Percentiles rank a stretch among this genome's conserved stretches.
These are phyloP conservation scores for Agonum fuliginosum DNA, from an alignment of 2,888 invertebrate genomes.

Conservation along the genomic window DNA sequence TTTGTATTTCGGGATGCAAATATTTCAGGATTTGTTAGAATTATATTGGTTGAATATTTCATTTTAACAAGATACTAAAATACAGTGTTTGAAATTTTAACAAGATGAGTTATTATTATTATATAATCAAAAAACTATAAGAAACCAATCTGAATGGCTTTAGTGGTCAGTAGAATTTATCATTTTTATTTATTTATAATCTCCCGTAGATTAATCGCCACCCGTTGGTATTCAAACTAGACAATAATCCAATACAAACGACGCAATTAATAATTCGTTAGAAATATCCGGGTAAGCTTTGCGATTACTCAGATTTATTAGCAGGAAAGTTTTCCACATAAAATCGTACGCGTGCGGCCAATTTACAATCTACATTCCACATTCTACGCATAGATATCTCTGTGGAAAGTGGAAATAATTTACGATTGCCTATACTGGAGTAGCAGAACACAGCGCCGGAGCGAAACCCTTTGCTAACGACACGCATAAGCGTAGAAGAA, in stretches of 20 bases:
- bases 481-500: background rate
- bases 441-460: too few species aligned
- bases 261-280: slow-evolving; percentile 11
- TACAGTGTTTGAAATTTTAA: too few species aligned
- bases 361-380: slow-evolving; percentile 46
- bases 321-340: slow-evolving; percentile 36
- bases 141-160: too few species aligned
- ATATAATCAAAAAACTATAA: too few species aligned
- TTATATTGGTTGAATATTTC: too few species aligned
- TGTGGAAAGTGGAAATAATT: slow-evolving; percentile 40
- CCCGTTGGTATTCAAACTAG: background rate
- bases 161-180: too few species aligned
- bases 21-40: too few species aligned
- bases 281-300: background rate
- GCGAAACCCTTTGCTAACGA: background rate
- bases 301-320: slow-evolving; percentile 45
- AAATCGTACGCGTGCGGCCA: slow-evolving; percentile 33
- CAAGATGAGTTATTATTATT: too few species aligned
- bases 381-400: slow-evolving; percentile 45
- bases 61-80: too few species aligned
- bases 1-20: too few species aligned
- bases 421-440: background rate
- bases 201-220: too few species aligned
- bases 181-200: too few species aligned
- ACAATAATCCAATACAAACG: slow-evolving; percentile 19